Evolutionary conservation across 2,797 vertebrate genomes (phyloP).

Genomic region (Alauda arvensis): DNA sequence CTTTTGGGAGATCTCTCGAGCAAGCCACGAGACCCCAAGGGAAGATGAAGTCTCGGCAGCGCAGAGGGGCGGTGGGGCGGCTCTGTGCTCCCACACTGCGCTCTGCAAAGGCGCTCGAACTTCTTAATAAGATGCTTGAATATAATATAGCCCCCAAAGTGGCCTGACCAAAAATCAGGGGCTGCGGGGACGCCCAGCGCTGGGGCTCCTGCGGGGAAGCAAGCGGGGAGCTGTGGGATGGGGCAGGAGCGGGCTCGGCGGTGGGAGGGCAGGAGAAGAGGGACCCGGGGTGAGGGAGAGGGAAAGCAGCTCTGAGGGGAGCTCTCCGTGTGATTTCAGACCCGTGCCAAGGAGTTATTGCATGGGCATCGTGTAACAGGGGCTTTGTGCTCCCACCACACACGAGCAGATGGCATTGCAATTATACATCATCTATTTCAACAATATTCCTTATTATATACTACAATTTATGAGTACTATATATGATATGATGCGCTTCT

Average conservation of each 20-base stretch:
- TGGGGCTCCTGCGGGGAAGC: background rate
- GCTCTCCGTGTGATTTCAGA: fast-evolving
- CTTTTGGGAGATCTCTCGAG: fast-evolving
- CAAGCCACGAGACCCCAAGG: fast-evolving
- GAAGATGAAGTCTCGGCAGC: fast-evolving
- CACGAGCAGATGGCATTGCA: background rate
- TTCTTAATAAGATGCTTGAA: fast-evolving
- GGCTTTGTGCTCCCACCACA: background rate
- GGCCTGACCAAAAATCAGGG: background rate
- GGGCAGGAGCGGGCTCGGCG: background rate
- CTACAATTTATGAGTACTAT: fast-evolving
- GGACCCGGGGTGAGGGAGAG: fast-evolving
- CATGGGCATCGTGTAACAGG: fast-evolving
- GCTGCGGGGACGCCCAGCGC: background rate
- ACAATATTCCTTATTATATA: too few relatives aligned
- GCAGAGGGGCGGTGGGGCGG: fast-evolving
- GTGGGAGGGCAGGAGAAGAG: too few relatives aligned
- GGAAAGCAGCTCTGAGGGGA: background rate
- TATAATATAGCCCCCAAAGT: fast-evolving
- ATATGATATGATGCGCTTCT: background rate
- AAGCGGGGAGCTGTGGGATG: background rate
- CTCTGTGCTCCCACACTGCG: fast-evolving
- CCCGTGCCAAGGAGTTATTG: fast-evolving
- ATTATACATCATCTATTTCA: fast-evolving
- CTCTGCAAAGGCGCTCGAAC: background rate